Evolutionary conservation across 2,797 vertebrate genomes (phyloP), one percentile per base, ranked within the genome.

Genomic region (Lepilemur ruficaudatus): DNA sequence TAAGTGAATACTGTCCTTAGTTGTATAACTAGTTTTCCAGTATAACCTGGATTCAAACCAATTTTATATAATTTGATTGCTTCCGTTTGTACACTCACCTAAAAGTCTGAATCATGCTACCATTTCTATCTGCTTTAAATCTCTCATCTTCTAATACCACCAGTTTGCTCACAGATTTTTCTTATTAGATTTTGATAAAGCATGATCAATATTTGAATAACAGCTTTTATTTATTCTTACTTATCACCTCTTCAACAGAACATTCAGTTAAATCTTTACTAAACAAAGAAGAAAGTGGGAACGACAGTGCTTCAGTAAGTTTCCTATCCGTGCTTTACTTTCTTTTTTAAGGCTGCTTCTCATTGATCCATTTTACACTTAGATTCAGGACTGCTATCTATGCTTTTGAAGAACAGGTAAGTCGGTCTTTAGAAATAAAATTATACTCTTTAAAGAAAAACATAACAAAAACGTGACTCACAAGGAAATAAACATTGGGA

Each of bases 391-490:
- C 28, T 79, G 35, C 22, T 48, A 65, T n/a, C 30, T 41, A 63
- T 14, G n/a, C 65, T 96, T 87, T 35, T 76, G 48, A 88, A 97
- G 88, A 96, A 91, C 8, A 95, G 32, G 7, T 52, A 65, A 86
- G 15, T 69, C 70, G 17, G 46, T 75, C 38, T 94, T 88, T 65
- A 92, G 23, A 91, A 57, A 87, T 67, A 89, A 89, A 94, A 89
- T 82, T 43, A 88, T 30, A 92, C 10, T 85, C 52, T 81, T 93
- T 72, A 88, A 91, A 78, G n/a, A 78, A 83, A 94, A 85, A 83
- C 9, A 35, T 4, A 61, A 88, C 5, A 85, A 75, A 81, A 89
- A 93, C 25, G 1, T 57, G n/a, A 63, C 28, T 79, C 55, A 67
- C 1, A n/a, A 30, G 52, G 25, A 89, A 93, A 70, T 78, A 73